Evolutionary conservation across 2,888 invertebrate species (phyloP).

Genomic region (Zygaena filipendulae): DNA sequence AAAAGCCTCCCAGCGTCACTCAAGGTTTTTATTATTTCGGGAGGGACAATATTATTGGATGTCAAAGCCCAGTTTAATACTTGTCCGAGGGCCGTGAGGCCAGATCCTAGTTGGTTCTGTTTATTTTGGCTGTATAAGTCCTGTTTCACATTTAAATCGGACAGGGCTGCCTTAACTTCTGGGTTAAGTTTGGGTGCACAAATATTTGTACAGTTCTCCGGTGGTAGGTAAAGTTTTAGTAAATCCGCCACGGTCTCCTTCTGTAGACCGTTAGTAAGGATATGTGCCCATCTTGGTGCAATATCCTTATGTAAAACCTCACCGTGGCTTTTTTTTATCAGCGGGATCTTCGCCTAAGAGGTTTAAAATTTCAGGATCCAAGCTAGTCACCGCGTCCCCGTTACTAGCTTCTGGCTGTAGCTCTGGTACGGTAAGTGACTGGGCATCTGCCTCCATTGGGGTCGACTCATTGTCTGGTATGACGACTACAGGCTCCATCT

Average conservation of each 20-base stretch:
- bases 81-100: constrained; percentile 12
- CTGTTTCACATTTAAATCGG: constrained; percentile 3
- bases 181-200: constrained; percentile 13
- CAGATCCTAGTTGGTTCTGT: constrained; percentile 12
- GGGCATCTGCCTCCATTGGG: no score
- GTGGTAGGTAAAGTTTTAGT: constrained; percentile 11
- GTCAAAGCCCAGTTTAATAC: constrained; percentile 7
- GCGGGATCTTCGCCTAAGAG: constrained; percentile 2
- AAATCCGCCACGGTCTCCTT: constrained; percentile 5
- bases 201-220: constrained; percentile 13
- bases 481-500: no score
- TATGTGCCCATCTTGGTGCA: constrained; percentile 7
- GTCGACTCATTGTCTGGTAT: no score
- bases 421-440: constrained; percentile 1
- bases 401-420: neutral
- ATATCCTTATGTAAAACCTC: constrained; percentile 8
- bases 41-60: neutral
- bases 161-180: constrained; percentile 13
- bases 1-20: constrained; percentile 15
- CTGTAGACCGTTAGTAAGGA: constrained; percentile 7
- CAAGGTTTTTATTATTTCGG: constrained; percentile 1
- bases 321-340: constrained; percentile 1
- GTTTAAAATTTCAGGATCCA: constrained; percentile 3
- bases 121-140: constrained; percentile 11
- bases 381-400: no score